Evolutionary conservation across 1,140 invertebrate species (phyloP), one percentile per base, ranked within the genome.

Genomic region (Leptestheria dahalacensis): DNA sequence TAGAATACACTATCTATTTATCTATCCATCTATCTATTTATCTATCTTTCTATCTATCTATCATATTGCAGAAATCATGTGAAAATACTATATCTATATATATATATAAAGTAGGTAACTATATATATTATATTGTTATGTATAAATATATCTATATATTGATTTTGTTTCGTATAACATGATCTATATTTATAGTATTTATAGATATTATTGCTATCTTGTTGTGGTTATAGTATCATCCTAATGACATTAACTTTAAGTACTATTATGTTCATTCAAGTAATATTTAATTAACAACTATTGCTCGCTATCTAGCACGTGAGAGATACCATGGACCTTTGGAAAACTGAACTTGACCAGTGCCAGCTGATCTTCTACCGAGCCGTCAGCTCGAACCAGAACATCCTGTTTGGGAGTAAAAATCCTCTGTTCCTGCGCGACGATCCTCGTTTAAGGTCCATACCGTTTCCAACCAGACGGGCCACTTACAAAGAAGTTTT

Each of bases 381-480:
- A 62, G 86, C 88, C 1, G 79, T 82, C 4, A 85, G 87, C 4
- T 79, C 82, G 1, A 91, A 89, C 72, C 75, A 80, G 55, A 75
- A 73, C 2, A 78, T 86, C 1, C 70, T 92, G 11, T 91, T 89
- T 66, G 81, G 83, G 20, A 85, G 85, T 20, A 82, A 82, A 65
- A 79, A 78, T 61, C 80, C 86, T 1, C 71, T 78, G 1, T 69
- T 91, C 11, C 75, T 80, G 62, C 80, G 80, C 68, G 75, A 72
- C 48, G 85, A 90, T 68, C 48, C 66, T 6, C 72, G 85, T 59
- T 70, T 92, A 11, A 72, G 87, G 67, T 78, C 76, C 46, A 78
- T 93, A 63, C 89, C 90, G 4, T 90, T 94, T 71, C 80, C 84
- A 1, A 91, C 89, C 0, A 76, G 82, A 64, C 76, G 87, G 65